A percentile compares a stretch with the other conserved stretches of the same genome.
phyloP scores from a whole-genome alignment of 2,113 vertebrate genomes.

The Dolichallabes microphthalmus region DNA sequence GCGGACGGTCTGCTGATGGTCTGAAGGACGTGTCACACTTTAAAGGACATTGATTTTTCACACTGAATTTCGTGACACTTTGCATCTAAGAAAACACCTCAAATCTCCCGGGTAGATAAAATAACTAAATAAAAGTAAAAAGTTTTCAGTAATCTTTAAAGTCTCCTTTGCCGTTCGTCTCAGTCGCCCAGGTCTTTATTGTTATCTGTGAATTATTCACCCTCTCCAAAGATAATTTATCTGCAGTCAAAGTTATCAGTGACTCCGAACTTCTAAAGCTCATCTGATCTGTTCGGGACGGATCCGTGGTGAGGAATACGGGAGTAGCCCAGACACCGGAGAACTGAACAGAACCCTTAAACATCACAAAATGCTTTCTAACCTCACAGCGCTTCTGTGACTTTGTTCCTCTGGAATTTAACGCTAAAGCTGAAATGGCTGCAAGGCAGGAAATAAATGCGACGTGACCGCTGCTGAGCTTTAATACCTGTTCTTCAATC shows the following conservation, averaged over 20 bases:
- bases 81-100: constrained; percentile 40
- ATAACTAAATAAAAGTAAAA: constrained; percentile 22
- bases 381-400: not conserved
- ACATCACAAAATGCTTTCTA: constrained; percentile 10
- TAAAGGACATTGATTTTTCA: constrained; percentile 31
- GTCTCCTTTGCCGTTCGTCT: constrained; percentile 15
- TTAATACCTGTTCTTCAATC: not conserved
- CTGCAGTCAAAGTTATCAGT: constrained; percentile 50
- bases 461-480: not conserved
- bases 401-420: not conserved
- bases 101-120: constrained; percentile 19
- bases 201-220: constrained; percentile 47
- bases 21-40: not conserved
- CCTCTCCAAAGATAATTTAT: constrained; percentile 45
- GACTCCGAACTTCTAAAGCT: constrained; percentile 38
- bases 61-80: constrained; percentile 22
- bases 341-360: constrained; percentile 9
- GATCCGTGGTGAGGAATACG: constrained; percentile 33
- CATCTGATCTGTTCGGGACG: constrained; percentile 40
- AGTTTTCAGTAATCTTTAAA: constrained; percentile 40
- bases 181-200: constrained; percentile 26
- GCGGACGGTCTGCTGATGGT: too few species aligned
- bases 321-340: constrained; percentile 6
- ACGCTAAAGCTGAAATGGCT: not conserved
- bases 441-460: not conserved